phyloP scores from a whole-genome alignment of 2,113 vertebrate species.

The Cebidichthys violaceus region DNA sequence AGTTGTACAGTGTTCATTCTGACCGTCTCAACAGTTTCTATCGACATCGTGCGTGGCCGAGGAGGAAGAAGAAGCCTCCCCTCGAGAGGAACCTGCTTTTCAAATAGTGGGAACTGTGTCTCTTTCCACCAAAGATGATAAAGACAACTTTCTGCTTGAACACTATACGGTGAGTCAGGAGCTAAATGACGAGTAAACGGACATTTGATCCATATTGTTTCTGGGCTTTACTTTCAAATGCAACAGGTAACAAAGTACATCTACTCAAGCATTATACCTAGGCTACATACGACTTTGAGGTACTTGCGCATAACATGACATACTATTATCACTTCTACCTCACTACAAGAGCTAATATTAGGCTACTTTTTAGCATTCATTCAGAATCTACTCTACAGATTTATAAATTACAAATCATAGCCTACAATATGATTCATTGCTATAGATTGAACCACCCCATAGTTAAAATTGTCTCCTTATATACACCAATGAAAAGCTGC shows the following conservation, averaged over 20 bases:
- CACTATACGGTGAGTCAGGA: conserved; percentile 82
- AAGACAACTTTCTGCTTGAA: conserved; percentile 81
- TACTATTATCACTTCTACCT: background rate
- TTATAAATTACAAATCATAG: background rate
- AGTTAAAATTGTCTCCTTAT: background rate
- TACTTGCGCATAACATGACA: background rate
- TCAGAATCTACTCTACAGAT: background rate
- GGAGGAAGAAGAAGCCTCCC: conserved; percentile 60
- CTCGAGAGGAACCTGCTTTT: conserved; percentile 68
- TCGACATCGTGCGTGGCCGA: conserved; percentile 75
- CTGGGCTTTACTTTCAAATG: background rate
- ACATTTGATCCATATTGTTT: background rate
- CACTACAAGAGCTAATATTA: background rate
- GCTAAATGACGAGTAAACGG: background rate
- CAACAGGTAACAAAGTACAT: background rate
- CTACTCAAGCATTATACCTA: background rate
- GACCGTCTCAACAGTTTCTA: conserved; percentile 84
- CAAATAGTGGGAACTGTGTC: conserved; percentile 88
- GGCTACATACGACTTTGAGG: background rate
- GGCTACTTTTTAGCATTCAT: too few relatives aligned
- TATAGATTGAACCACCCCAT: background rate
- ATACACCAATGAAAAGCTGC: background rate
- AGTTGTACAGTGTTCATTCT: background rate
- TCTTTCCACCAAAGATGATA: conserved; percentile 39
- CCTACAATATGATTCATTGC: background rate